A percentile compares a stretch with the other conserved stretches of the same genome.
Evolutionary conservation across 2,888 invertebrate species (phyloP).

Genomic region (Dicycla oo): DNA sequence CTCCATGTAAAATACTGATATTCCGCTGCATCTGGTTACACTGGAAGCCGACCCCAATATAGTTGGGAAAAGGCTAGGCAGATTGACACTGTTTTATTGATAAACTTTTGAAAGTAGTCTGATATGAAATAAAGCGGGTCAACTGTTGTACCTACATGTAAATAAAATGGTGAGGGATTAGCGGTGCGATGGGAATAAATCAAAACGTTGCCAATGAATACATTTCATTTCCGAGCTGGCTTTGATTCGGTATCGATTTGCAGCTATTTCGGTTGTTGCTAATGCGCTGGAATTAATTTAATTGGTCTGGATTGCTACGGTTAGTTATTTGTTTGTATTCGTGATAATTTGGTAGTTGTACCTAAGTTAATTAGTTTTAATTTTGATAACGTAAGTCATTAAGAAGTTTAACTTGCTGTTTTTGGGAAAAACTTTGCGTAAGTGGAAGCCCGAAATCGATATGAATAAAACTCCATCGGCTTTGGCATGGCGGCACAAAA

Average conservation of each 20-base stretch:
- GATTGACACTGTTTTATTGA: slow-evolving; percentile 12
- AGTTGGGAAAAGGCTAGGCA: too few species aligned
- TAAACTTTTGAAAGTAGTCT: slow-evolving; percentile 39
- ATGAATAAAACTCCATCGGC: background rate
- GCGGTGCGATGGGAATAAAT: slow-evolving; percentile 73
- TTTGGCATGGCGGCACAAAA: background rate
- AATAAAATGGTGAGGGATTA: slow-evolving; percentile 67
- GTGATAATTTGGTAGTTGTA: background rate
- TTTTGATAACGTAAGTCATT: slow-evolving; percentile 6
- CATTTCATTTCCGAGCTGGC: slow-evolving; percentile 81
- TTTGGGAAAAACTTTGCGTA: background rate
- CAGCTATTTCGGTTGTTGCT: slow-evolving; percentile 73
- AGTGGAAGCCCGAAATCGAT: background rate
- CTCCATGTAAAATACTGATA: too few species aligned
- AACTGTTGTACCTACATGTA: slow-evolving; percentile 53
- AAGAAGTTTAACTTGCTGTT: background rate
- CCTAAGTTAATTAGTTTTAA: too few species aligned
- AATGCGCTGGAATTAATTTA: slow-evolving; percentile 76
- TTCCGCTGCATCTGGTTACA: too few species aligned
- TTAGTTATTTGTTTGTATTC: slow-evolving; percentile 30
- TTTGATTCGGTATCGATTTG: slow-evolving; percentile 74
- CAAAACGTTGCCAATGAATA: slow-evolving; percentile 79
- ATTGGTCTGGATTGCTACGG: slow-evolving; percentile 63
- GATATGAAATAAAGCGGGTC: slow-evolving; percentile 51
- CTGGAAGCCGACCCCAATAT: too few species aligned